phyloP scores from a whole-genome alignment of 2,797 vertebrate species.

The Echeneis naucrates region DNA sequence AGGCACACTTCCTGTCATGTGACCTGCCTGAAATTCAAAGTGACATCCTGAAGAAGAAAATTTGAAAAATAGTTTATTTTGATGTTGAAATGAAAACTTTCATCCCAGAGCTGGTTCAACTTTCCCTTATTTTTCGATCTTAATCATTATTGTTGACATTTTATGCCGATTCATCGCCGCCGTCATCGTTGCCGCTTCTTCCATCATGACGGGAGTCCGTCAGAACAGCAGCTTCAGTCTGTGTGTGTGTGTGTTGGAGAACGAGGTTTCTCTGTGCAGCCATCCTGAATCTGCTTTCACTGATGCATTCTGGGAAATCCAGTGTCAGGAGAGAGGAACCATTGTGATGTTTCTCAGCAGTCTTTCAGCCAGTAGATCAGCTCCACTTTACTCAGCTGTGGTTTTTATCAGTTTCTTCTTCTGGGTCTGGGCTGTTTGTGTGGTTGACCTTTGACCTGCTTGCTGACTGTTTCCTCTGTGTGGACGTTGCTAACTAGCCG shows the following conservation, averaged over 20 bases:
- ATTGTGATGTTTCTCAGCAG: no score
- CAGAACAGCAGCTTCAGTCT: neutral
- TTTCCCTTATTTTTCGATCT: slow-evolving; percentile 19
- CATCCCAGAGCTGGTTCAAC: slow-evolving; percentile 41
- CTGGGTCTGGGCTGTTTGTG: slow-evolving; percentile 9
- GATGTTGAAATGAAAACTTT: neutral
- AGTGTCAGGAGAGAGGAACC: neutral
- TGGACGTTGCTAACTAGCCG: slow-evolving; percentile 2
- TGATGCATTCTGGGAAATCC: slow-evolving; percentile 13
- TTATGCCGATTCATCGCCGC: slow-evolving; percentile 55
- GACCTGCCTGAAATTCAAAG: neutral
- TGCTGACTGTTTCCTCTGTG: slow-evolving; percentile 28
- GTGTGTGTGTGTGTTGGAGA: neutral
- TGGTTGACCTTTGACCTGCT: slow-evolving; percentile 53
- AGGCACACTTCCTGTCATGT: neutral
- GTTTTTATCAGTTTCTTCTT: no score
- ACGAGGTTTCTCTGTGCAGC: no score
- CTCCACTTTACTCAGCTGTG: no score
- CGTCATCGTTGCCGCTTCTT: slow-evolving; percentile 71
- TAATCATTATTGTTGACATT: slow-evolving; percentile 14
- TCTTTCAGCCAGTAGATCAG: no score
- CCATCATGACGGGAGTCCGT: slow-evolving; percentile 43
- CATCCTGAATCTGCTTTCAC: neutral
- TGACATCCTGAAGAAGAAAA: neutral
- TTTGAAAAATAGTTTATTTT: neutral